Percentiles rank a stretch among this genome's conserved stretches.
Conservation (phyloP, 2,113 vertebrate species). For the Plectropomus leopardus region DNA sequence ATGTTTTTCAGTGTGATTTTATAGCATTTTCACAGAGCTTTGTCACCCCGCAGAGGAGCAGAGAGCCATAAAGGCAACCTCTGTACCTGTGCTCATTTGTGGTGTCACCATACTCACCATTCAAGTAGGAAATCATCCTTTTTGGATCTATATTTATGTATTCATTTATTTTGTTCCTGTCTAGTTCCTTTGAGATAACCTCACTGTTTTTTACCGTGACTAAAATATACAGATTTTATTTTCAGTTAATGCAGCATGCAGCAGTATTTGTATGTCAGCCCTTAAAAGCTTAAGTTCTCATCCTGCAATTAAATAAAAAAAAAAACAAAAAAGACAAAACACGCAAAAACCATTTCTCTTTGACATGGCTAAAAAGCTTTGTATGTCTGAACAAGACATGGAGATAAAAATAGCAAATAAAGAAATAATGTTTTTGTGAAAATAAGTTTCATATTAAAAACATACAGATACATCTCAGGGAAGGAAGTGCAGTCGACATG, state of each 20-base stretch:
- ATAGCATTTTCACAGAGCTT: background rate
- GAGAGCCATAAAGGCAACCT: background rate
- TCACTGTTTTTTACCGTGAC: background rate
- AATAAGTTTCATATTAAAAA: background rate
- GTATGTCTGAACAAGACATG: conserved; percentile 13
- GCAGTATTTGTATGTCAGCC: conserved; percentile 12
- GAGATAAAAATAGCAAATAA: background rate
- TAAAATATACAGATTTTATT: background rate
- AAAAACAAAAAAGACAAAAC: conserved; percentile 9
- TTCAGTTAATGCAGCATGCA: conserved; percentile 10
- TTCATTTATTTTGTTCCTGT: background rate
- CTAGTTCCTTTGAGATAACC: background rate
- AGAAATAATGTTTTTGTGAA: background rate
- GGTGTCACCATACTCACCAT: background rate
- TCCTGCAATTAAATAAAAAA: conserved; percentile 19
- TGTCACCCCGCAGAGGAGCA: background rate
- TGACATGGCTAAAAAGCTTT: conserved; percentile 35
- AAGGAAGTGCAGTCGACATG: background rate
- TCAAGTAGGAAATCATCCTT: background rate
- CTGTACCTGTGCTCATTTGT: background rate
- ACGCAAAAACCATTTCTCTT: conserved; percentile 45
- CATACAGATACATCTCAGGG: background rate
- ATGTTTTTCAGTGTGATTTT: background rate
- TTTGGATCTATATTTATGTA: background rate
- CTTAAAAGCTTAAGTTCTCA: conserved; percentile 33